A percentile compares a stretch with the other conserved stretches of the same genome.
These are phyloP conservation scores for Caenorhabditis doughertyi DNA, from an alignment of 2,888 invertebrate genomes.

Conservation along the genomic window DNA sequence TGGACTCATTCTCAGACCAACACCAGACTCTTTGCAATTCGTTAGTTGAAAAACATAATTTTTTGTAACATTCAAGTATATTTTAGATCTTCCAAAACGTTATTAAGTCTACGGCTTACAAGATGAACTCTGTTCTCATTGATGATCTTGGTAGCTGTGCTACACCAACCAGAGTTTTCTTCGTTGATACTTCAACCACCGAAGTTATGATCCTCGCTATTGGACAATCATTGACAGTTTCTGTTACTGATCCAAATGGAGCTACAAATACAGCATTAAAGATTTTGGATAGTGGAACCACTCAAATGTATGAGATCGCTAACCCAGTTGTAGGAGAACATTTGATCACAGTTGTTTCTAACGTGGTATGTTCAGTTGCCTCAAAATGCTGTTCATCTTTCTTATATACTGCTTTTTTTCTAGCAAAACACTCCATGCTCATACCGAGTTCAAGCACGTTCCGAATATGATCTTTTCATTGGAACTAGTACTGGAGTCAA, in stretches of 20 bases:
- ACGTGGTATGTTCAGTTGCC: conserved; percentile 31
- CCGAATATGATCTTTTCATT: conserved; percentile 74
- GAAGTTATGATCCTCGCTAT: conserved; percentile 72
- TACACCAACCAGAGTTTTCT: conserved; percentile 67
- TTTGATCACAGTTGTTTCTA: conserved; percentile 59
- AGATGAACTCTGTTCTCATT: conserved; percentile 70
- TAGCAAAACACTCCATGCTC: conserved; percentile 68
- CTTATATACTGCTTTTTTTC: not conserved
- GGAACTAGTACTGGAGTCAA: conserved; percentile 66
- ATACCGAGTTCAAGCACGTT: conserved; percentile 73
- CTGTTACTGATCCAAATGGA: conserved; percentile 74
- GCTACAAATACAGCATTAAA: conserved; percentile 36
- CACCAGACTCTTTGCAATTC: conserved; percentile 7
- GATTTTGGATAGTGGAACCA: conserved; percentile 48
- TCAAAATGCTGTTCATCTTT: not conserved
- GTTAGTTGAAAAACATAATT: not conserved
- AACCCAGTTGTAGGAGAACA: conserved; percentile 70
- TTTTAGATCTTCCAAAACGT: conserved; percentile 63
- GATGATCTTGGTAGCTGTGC: conserved; percentile 64
- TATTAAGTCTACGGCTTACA: conserved; percentile 68
- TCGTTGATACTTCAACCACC: conserved; percentile 72
- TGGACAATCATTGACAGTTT: conserved; percentile 69
- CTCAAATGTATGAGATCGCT: conserved; percentile 57
- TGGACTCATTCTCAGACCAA: conserved; percentile 65
- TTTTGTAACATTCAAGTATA: not conserved